These are phyloP conservation scores for Triplophysa siluroides DNA, from an alignment of 2,113 vertebrate genomes.

Conservation along the genomic window DNA sequence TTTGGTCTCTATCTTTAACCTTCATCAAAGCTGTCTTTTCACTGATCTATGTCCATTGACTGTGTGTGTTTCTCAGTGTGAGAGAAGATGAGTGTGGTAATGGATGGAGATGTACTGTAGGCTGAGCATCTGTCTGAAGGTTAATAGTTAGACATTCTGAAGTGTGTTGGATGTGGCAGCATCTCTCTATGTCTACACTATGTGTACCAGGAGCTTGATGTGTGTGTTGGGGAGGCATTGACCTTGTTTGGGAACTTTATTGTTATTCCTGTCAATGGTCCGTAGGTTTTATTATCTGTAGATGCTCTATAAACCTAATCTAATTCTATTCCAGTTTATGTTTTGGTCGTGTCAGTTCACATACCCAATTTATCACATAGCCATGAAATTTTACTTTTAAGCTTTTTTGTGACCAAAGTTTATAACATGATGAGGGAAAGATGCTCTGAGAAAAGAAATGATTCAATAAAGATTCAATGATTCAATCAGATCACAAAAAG, in stretches of 20 bases:
- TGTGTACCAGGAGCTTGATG: background rate
- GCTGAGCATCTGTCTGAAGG: slow-evolving; percentile 10
- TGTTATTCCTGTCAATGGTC: background rate
- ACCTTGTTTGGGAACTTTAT: background rate
- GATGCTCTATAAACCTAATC: slow-evolving; percentile 8
- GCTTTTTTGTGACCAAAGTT: background rate
- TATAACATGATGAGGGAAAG: background rate
- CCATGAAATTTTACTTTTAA: background rate
- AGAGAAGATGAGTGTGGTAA: slow-evolving; percentile 1
- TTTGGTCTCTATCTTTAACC: background rate
- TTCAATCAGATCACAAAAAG: background rate
- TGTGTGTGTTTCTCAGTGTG: background rate
- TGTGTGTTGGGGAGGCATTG: background rate
- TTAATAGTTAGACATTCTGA: slow-evolving; percentile 10
- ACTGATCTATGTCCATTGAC: background rate
- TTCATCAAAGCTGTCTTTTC: background rate
- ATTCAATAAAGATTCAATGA: background rate
- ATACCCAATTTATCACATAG: background rate
- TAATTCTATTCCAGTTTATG: slow-evolving; percentile 17
- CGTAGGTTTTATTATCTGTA: background rate
- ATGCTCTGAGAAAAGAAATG: background rate
- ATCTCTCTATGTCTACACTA: background rate
- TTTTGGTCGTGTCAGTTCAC: slow-evolving; percentile 9
- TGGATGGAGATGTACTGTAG: background rate
- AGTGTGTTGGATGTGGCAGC: background rate